These are phyloP conservation scores for Urophycis tenuis DNA, from an alignment of 2,797 vertebrate genomes.

Conservation along the genomic window DNA sequence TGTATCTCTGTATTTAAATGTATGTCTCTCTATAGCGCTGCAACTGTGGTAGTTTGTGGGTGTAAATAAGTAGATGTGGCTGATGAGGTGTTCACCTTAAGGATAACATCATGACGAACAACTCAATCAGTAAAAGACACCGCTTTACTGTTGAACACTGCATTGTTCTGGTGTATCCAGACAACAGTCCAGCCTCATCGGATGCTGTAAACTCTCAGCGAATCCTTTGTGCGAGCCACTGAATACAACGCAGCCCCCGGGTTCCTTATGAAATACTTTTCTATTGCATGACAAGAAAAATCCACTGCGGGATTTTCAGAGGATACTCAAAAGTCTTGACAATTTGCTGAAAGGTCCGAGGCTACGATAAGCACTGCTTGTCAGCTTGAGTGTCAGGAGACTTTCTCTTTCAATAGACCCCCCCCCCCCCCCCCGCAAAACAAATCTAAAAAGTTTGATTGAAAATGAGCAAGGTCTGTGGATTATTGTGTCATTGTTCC, in stretches of 20 bases:
- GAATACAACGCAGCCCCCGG: not conserved
- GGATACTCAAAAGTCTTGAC: not conserved
- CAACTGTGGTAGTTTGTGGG: not conserved
- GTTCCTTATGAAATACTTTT: not conserved
- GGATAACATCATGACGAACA: not conserved
- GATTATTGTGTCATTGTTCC: not conserved
- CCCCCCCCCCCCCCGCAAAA: not conserved
- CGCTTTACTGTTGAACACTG: not conserved
- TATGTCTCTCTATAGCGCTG: too few species aligned
- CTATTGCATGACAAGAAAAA: not conserved
- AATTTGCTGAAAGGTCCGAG: not conserved
- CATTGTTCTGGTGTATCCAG: not conserved
- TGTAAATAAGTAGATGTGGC: not conserved
- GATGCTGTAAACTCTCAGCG: not conserved
- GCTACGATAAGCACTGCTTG: not conserved
- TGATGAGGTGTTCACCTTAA: not conserved
- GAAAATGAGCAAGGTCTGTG: not conserved
- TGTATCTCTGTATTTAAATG: not conserved
- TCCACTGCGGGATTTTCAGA: not conserved
- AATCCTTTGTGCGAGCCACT: not conserved
- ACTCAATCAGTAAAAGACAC: not conserved
- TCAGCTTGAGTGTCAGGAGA: not conserved
- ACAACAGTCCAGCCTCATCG: not conserved
- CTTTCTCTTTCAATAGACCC: not conserved
- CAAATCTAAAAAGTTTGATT: not conserved